phyloP scores from a whole-genome alignment of 2,888 invertebrate genomes.

The Macaria liturata region DNA sequence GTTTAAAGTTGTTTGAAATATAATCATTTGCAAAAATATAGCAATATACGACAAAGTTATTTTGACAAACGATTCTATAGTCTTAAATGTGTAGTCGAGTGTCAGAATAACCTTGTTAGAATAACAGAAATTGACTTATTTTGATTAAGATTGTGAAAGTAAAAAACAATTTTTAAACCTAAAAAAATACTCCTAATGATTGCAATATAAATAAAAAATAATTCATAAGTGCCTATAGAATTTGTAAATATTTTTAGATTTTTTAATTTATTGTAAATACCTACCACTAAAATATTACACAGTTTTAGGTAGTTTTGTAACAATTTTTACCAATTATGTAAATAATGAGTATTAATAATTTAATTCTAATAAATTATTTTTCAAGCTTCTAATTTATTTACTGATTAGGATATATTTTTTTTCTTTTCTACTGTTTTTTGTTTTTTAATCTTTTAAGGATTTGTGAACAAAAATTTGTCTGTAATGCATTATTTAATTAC shows the following conservation, averaged over 20 bases:
- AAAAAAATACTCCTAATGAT: slow-evolving; percentile 41
- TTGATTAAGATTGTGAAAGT: no score
- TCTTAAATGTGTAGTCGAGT: no score
- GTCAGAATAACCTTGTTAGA: no score
- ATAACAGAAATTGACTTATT: no score
- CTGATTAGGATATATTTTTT: slow-evolving; percentile 31
- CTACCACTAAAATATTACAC: slow-evolving; percentile 17
- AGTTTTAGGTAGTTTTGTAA: slow-evolving; percentile 30
- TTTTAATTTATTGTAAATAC: slow-evolving; percentile 26
- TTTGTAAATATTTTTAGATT: slow-evolving; percentile 48
- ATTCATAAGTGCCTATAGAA: slow-evolving; percentile 56
- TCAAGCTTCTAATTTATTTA: slow-evolving; percentile 61
- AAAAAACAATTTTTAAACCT: slow-evolving; percentile 31
- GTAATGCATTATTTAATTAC: slow-evolving; percentile 63
- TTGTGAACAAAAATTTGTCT: slow-evolving; percentile 40
- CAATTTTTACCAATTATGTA: slow-evolving; percentile 53
- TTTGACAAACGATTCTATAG: no score
- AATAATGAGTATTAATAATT: slow-evolving; percentile 51
- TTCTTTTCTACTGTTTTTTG: slow-evolving; percentile 35
- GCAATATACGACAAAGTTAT: no score
- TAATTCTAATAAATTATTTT: slow-evolving; percentile 50
- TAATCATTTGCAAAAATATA: no score
- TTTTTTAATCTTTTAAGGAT: slow-evolving; percentile 26
- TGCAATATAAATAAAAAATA: slow-evolving; percentile 47
- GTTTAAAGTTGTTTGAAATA: no score